Base-by-base conservation (phyloP, 1,140 invertebrate species). In the Fopius arisanus region DNA sequence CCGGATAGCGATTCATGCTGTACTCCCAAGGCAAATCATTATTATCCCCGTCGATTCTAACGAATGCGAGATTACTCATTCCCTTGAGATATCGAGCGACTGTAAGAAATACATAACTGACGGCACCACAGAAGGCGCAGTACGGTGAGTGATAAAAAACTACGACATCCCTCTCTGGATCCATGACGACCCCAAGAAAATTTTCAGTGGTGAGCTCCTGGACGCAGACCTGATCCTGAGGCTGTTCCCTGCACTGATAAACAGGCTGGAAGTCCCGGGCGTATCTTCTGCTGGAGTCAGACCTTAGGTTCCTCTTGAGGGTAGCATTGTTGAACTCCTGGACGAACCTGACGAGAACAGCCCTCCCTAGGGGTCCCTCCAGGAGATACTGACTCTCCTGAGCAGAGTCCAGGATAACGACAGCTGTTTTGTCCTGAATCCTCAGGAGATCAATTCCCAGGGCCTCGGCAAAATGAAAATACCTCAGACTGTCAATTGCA, bases 11-110 rank as follows among this genome's bases (percentile, higher is more conserved):
- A 79, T 92, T 90, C 85, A 93, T 92, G 26, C 91, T 93, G 83
- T 92, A 95, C 81, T 94, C 91, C 94, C 94, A 95, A 2, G 94
- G 93, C 67, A 96, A 87, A 87, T 95, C 94, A 87, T 96, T 94
- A 0, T 89, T 89, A 78, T 94, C 92, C 14, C 92, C 94, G 87
- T 96, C 94, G n/a, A 96, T 90, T 54, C 93, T 90, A 12, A 90
- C 90, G 79, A 95, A 92, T 51, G 84, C 79, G 7, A 94, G 81
- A 78, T 89, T 86, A 62, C 88, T 80, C 76, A 92, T 88, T 65
- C 87, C 81, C 4, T 83, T 80, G 41, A 94, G 90, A 69, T 91
- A 90, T 82, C 90, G 85, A n/a, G 94, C 92, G 16, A 93, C 87
- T 33, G 90, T 89, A 51, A 94, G 87, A 75, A 91, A 92, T 69